Conservation (phyloP, 2,888 invertebrate species). For the Cheilosia vernalis region DNA sequence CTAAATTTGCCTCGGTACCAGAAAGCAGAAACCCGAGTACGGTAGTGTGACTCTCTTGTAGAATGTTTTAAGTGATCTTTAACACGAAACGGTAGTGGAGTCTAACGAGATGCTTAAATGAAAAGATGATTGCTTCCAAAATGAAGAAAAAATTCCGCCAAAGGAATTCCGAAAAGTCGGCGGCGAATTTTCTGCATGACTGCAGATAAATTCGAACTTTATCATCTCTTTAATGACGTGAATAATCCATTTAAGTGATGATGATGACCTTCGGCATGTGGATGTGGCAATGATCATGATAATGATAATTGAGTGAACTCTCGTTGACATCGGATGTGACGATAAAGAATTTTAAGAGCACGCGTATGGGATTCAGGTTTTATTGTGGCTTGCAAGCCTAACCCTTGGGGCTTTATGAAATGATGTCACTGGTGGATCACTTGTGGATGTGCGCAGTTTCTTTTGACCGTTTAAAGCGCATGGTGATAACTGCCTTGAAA, state of each 20-base stretch:
- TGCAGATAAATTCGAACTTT: constrained; percentile 40
- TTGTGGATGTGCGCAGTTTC: neutral
- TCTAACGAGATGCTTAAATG: constrained; percentile 19
- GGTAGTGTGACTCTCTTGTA: constrained; percentile 13
- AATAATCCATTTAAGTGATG: constrained; percentile 9
- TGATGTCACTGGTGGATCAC: constrained; percentile 39
- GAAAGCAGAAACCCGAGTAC: neutral
- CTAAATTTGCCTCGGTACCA: constrained; percentile 16
- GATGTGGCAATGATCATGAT: constrained; percentile 49
- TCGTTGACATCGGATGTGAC: constrained; percentile 59
- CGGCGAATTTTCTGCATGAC: constrained; percentile 49
- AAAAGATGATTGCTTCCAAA: constrained; percentile 17
- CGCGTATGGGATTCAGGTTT: constrained; percentile 11
- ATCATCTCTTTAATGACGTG: constrained; percentile 22
- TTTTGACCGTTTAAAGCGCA: neutral
- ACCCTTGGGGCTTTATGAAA: constrained; percentile 26
- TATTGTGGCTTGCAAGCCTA: neutral
- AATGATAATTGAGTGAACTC: constrained; percentile 56
- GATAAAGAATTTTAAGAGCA: constrained; percentile 26
- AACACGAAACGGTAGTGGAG: constrained; percentile 27
- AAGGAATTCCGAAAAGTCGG: neutral
- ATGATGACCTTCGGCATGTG: constrained; percentile 48
- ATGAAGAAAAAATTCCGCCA: neutral
- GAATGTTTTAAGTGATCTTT: constrained; percentile 41
- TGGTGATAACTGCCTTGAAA: neutral